Evolutionary conservation across 1,140 invertebrate species (phyloP), one percentile per base, ranked within the genome.

Genomic region (Papilio xuthus): DNA sequence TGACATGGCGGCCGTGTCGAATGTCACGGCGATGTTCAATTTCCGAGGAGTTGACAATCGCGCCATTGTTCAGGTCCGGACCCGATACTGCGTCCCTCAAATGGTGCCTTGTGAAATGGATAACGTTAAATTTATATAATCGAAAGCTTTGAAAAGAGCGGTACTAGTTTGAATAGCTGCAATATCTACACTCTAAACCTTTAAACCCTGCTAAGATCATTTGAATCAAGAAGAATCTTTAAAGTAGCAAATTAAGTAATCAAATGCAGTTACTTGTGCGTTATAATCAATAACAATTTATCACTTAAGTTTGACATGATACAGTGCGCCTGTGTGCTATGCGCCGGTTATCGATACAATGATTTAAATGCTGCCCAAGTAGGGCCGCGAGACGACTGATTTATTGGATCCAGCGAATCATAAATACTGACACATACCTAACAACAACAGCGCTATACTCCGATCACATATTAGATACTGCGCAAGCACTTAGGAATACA

Each of bases 11-110:
- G 88, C 82, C 82, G 78, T 82, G 81, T 85, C 75, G 84, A 84
- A 87, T 80, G 76, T 78, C 79, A 41, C 80, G 79, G 75, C 75
- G 79, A 81, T 83, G 76, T 60, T 77, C 78, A 70, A 79, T 84
- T 89, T 88, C 83, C 84, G 80, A 72, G 82, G 82, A 89, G 83
- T 81, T 88, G 86, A 89, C 89, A 90, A 90, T 88, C 79, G 82
- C 47, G 71, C 82, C 72, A 89, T 92, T 90, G 88, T 88, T 82
- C 37, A 20, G 3, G n/a, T 10, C 28, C 32, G 1, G 8, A 4
- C 15, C 32, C 74, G 41, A 63, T n/a, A n/a, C 20, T 20, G 42
- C 42, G 56, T 63, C 74, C 37, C 32, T 76, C 41, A 37, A 63
- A 76, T 10, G 32, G 53, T 63, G 12, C 56, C 74, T 63, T 76